Percentiles rank a stretch among this genome's conserved stretches.
These are phyloP conservation scores for Atta colombica DNA, from an alignment of 1,140 invertebrate species.

Conservation along the genomic window DNA sequence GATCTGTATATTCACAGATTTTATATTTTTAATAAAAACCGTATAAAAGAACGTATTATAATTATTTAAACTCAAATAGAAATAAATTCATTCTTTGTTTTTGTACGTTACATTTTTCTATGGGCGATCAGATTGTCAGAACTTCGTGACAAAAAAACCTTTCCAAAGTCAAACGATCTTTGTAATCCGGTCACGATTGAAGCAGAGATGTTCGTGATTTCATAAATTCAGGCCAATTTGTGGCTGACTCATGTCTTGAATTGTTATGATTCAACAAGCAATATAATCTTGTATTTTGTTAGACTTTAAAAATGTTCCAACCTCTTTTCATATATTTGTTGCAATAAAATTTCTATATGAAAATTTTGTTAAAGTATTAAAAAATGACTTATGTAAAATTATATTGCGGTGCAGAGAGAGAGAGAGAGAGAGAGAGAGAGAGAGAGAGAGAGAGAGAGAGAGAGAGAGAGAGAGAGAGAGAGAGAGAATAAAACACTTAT, in stretches of 20 bases:
- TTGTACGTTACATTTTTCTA: not conserved
- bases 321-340: not conserved
- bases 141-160: not conserved
- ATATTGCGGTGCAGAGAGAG: too few relatives aligned
- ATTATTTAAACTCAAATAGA: not conserved
- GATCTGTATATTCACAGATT: too few relatives aligned
- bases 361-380: not conserved
- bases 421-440: too few relatives aligned
- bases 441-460: too few relatives aligned
- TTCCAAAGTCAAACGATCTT: constrained; percentile 17
- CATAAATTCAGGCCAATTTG: constrained; percentile 17
- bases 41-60: not conserved
- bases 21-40: not conserved
- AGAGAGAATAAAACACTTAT: too few relatives aligned
- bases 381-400: too few relatives aligned
- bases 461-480: too few relatives aligned
- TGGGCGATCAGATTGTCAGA: not conserved
- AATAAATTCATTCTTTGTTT: not conserved
- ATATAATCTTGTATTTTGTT: constrained; percentile 21
- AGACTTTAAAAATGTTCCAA: not conserved
- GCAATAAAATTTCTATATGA: not conserved
- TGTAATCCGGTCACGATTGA: constrained; percentile 59
- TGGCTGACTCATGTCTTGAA: constrained; percentile 37
- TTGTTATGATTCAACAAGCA: constrained; percentile 23
- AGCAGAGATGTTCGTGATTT: constrained; percentile 53